Evolutionary conservation across 2,113 vertebrate genomes (phyloP).

Genomic region (Pagrus major): DNA sequence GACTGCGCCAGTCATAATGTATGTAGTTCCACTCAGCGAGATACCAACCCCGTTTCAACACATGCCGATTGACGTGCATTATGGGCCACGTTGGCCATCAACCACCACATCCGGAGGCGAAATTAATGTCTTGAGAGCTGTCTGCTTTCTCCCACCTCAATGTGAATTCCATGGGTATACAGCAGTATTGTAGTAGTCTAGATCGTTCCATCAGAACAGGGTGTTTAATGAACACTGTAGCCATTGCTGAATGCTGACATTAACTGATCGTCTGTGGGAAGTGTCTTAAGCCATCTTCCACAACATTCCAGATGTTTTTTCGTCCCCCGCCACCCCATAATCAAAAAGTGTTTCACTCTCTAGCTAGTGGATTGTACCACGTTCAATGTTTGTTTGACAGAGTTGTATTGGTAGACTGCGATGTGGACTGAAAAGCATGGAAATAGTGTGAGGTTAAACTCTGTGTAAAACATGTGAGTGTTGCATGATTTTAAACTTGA

Average conservation of each 20-base stretch:
- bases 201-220: constrained; percentile 56
- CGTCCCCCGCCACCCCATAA: constrained; percentile 7
- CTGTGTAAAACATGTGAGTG: constrained; percentile 68
- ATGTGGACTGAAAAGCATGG: constrained; percentile 78
- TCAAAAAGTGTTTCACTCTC: constrained; percentile 60
- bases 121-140: constrained; percentile 57
- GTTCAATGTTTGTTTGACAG: constrained; percentile 59
- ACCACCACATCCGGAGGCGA: constrained; percentile 63
- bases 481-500: constrained; percentile 79
- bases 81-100: constrained; percentile 61
- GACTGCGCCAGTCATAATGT: constrained; percentile 62
- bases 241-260: constrained; percentile 55
- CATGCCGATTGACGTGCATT: constrained; percentile 57
- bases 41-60: constrained; percentile 68
- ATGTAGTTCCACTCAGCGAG: constrained; percentile 69
- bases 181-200: constrained; percentile 85
- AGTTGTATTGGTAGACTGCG: constrained; percentile 59
- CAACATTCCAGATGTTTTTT: constrained; percentile 54
- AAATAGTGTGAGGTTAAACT: constrained; percentile 67
- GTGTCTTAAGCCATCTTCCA: constrained; percentile 53
- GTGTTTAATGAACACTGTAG: constrained; percentile 50
- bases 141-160: constrained; percentile 78
- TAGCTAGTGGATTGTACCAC: constrained; percentile 69
- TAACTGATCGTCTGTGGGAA: constrained; percentile 52
- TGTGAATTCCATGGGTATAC: constrained; percentile 81